Evolutionary conservation across 2,888 invertebrate species (phyloP).

Genomic region (Junonia oenone): DNA sequence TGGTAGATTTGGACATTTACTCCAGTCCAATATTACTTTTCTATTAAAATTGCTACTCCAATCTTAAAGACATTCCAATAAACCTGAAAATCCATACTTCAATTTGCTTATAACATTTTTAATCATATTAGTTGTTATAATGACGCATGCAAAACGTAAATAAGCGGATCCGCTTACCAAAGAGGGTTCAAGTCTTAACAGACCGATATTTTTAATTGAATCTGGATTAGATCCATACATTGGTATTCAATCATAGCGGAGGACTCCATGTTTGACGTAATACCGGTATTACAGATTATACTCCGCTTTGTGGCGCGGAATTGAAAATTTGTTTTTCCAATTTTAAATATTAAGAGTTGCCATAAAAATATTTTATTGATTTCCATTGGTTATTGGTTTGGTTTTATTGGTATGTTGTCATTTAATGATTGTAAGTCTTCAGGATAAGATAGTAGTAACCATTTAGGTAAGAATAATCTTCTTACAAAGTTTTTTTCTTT

Average conservation of each 20-base stretch:
- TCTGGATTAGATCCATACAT: conserved; percentile 18
- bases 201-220: conserved; percentile 27
- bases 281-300: conserved; percentile 44
- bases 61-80: too few species aligned
- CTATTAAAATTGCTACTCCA: too few species aligned
- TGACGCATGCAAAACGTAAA: conserved; percentile 9
- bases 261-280: conserved; percentile 37
- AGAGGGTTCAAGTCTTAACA: background rate
- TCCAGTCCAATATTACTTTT: too few species aligned
- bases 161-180: conserved; percentile 19
- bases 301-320: conserved; percentile 33
- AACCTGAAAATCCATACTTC: background rate
- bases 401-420: too few species aligned
- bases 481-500: too few species aligned
- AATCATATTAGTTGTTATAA: background rate
- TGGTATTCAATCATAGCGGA: conserved; percentile 14
- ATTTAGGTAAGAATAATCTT: too few species aligned
- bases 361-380: too few species aligned
- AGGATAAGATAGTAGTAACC: too few species aligned
- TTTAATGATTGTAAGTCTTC: too few species aligned
- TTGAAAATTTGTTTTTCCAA: conserved; percentile 26
- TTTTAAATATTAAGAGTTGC: conserved; percentile 29
- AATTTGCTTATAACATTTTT: background rate
- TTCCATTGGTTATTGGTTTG: too few species aligned
- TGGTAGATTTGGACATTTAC: too few species aligned